Evolutionary conservation across 1,140 invertebrate genomes (phyloP), one percentile per base, ranked within the genome.

Genomic region (Hormaphis cornu): DNA sequence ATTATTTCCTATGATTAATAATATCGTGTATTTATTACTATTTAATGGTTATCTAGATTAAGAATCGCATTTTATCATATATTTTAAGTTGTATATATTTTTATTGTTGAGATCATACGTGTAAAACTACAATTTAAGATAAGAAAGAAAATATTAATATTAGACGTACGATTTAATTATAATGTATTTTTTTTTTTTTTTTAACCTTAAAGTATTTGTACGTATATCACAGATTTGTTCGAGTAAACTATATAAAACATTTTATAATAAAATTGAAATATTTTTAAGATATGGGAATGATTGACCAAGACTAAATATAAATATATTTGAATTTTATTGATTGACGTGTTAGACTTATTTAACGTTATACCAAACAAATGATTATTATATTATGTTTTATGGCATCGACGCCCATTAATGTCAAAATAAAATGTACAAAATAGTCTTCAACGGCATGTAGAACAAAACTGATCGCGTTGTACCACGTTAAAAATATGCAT

Each of bases 21-120:
- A 58, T 40, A 56, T 56, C 12, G 24, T 9, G 40, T 58, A 37
- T 8, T 14, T 10, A 28, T 28, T 52, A 59, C 42, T 63, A 40
- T 59, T 42, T 16, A 50, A 14, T 20, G 30, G 33, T 58, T 58
- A 40, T 58, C 10, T 58, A 58, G 10, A 14, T 58, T 26, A 16
- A 63, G 58, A 20, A 30, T 20, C 46, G n/a, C 46, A 20, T 28
- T 46, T 46, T 30, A 44, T 2, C 28, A 6, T 20, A 28, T 44
- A 44, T 30, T 61, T 1, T 44, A 44, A 44, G 26, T 44, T 61
- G 58, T 61, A 44, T 44, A 61, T 61, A 61, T 61, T 28, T 61
- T 26, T 28, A 56, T 22, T 20, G 35, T 26, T 18, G 26, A 28
- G 10, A 42, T 10, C 18, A 61, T 18, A 28, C 35, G 20, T 53